Percentiles rank a stretch among this genome's conserved stretches.
Evolutionary conservation across 92 coral and sea anemone species (phyloP).

Genomic region (Anthopleura xanthogrammica): DNA sequence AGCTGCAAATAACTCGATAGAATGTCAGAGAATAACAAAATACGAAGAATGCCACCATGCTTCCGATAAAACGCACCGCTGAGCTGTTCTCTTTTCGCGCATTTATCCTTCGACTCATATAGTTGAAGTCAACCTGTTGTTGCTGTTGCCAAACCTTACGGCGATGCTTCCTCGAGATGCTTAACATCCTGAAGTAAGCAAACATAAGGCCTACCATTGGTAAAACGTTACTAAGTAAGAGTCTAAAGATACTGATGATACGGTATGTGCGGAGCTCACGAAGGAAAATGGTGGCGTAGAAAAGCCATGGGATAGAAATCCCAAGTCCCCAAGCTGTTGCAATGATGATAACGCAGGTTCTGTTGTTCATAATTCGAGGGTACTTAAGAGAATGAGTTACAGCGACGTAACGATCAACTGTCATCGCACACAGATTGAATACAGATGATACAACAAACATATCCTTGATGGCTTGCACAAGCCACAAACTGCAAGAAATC

Average conservation of each 20-base stretch:
- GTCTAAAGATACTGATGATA: constrained; percentile 6
- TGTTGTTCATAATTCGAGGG: not conserved
- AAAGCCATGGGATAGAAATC: constrained; percentile 5
- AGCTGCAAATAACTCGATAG: constrained; percentile 10
- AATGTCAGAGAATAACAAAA: constrained; percentile 23
- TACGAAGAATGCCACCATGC: constrained; percentile 21
- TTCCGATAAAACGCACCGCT: constrained; percentile 11
- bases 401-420: constrained; percentile 26
- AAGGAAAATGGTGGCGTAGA: constrained; percentile 5
- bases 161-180: constrained; percentile 15
- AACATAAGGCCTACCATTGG: constrained; percentile 16
- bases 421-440: constrained; percentile 17
- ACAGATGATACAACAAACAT: constrained; percentile 12
- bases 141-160: constrained; percentile 14
- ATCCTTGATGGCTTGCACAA: constrained; percentile 24
- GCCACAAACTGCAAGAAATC: constrained; percentile 17
- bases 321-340: constrained; percentile 13
- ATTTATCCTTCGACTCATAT: not conserved
- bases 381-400: constrained; percentile 5
- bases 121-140: constrained; percentile 16
- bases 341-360: not conserved
- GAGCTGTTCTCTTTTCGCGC: not conserved
- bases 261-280: constrained; percentile 3
- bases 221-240: constrained; percentile 7
- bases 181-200: constrained; percentile 1